phyloP scores from a whole-genome alignment of 2,888 invertebrate species.

The Chrysolina haemoptera region DNA sequence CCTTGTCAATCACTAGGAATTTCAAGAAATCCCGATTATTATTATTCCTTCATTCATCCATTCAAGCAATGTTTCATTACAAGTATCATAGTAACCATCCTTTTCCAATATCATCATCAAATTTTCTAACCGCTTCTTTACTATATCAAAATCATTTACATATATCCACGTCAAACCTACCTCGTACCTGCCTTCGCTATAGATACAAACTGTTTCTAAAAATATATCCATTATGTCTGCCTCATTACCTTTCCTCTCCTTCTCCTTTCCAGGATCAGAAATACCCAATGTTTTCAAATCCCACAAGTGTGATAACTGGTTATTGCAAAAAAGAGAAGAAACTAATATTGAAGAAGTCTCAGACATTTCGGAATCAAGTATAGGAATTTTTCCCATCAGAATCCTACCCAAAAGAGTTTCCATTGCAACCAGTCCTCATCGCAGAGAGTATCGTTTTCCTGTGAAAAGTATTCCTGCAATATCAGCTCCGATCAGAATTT shows the following conservation, averaged over 20 bases:
- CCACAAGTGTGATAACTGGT: background rate
- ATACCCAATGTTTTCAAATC: background rate
- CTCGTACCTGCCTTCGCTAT: no score
- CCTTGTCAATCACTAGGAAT: background rate
- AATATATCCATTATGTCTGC: background rate
- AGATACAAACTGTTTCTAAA: background rate
- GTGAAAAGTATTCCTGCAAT: conserved; percentile 54
- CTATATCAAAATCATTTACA: conserved; percentile 1
- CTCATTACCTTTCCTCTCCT: background rate
- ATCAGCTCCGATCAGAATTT: conserved; percentile 55
- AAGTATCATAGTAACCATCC: no score
- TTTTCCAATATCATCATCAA: background rate
- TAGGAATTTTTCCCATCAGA: conserved; percentile 5
- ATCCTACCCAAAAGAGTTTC: conserved; percentile 45
- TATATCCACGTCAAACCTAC: background rate
- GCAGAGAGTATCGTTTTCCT: conserved; percentile 47
- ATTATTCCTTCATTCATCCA: conserved; percentile 3
- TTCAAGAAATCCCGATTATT: no score
- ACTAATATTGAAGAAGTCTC: background rate
- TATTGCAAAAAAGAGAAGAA: background rate
- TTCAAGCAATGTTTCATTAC: background rate
- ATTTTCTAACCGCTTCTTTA: background rate
- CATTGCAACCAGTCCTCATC: conserved; percentile 50
- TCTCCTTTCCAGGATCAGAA: background rate
- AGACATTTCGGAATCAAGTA: background rate